Evolutionary conservation across 1,140 invertebrate genomes (phyloP).

Genomic region (Cyclina sinensis): DNA sequence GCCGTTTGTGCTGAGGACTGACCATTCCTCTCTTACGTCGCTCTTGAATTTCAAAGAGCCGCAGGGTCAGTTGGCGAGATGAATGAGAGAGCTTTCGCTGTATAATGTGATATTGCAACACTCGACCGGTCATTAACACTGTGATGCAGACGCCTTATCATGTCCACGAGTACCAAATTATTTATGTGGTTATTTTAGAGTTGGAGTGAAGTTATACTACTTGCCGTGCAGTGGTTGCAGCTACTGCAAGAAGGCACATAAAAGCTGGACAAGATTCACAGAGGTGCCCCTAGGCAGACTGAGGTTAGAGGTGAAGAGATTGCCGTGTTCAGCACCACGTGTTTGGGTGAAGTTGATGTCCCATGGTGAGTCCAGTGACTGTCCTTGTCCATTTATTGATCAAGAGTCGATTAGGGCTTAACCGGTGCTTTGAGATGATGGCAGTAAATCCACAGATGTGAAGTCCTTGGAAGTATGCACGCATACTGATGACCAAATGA

Average conservation of each 20-base stretch:
- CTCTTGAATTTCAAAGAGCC: constrained; percentile 14
- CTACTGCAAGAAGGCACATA: background rate
- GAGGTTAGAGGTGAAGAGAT: no score
- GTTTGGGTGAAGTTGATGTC: no score
- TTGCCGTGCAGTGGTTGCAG: constrained; percentile 2
- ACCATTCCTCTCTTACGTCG: constrained; percentile 41
- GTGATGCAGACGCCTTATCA: constrained; percentile 12
- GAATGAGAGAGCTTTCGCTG: background rate
- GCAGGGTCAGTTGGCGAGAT: constrained; percentile 27
- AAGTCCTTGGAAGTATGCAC: no score
- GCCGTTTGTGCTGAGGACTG: constrained; percentile 12
- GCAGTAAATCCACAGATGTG: background rate
- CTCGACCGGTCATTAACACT: background rate
- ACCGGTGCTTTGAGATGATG: constrained; percentile 64
- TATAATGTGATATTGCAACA: constrained; percentile 10
- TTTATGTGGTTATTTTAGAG: background rate
- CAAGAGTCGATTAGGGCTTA: no score
- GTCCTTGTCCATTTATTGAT: no score
- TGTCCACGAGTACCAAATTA: background rate
- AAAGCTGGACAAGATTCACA: background rate
- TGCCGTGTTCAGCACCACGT: no score
- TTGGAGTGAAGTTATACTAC: background rate
- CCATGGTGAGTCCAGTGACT: no score
- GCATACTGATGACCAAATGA: no score
- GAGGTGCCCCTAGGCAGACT: background rate